A percentile compares a stretch with the other conserved stretches of the same genome.
phyloP scores from a whole-genome alignment of 2,888 invertebrate genomes.

The Trissoscelio sp. region DNA sequence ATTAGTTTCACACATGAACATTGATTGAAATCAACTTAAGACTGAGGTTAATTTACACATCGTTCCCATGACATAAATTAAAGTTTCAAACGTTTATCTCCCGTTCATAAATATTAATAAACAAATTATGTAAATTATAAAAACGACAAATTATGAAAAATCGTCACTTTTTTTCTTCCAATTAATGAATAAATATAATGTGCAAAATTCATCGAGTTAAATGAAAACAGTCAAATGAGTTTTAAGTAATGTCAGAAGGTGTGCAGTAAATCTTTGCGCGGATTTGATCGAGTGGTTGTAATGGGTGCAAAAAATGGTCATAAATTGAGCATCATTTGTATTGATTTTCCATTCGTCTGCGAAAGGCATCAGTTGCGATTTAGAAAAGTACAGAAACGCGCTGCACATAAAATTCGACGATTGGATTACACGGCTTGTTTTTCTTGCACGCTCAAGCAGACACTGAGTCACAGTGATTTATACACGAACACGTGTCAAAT shows the following conservation, averaged over 20 bases:
- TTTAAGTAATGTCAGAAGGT: background rate
- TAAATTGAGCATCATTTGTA: slow-evolving; percentile 22
- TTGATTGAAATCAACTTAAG: slow-evolving; percentile 31
- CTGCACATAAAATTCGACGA: slow-evolving; percentile 40
- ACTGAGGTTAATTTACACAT: slow-evolving; percentile 30
- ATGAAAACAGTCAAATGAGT: too few species aligned
- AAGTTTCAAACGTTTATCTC: slow-evolving; percentile 1
- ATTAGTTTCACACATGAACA: slow-evolving; percentile 45
- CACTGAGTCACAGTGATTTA: slow-evolving; percentile 56
- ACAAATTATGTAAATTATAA: slow-evolving; percentile 28
- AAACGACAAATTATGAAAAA: background rate
- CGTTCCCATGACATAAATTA: slow-evolving; percentile 32
- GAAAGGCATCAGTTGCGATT: slow-evolving; percentile 7
- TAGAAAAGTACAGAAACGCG: too few species aligned
- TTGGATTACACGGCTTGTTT: slow-evolving; percentile 53
- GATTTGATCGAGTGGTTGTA: slow-evolving; percentile 1
- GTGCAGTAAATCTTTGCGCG: background rate
- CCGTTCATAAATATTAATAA: slow-evolving; percentile 46
- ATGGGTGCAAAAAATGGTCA: background rate
- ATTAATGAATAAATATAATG: background rate
- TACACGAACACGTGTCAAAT: slow-evolving; percentile 63
- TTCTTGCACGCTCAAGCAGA: slow-evolving; percentile 39
- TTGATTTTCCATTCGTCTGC: slow-evolving; percentile 10
- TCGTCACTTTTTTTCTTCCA: background rate
- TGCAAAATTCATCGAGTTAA: too few species aligned